Evolutionary conservation across 2,888 invertebrate species (phyloP).

Genomic region (Cheilosia urbana): DNA sequence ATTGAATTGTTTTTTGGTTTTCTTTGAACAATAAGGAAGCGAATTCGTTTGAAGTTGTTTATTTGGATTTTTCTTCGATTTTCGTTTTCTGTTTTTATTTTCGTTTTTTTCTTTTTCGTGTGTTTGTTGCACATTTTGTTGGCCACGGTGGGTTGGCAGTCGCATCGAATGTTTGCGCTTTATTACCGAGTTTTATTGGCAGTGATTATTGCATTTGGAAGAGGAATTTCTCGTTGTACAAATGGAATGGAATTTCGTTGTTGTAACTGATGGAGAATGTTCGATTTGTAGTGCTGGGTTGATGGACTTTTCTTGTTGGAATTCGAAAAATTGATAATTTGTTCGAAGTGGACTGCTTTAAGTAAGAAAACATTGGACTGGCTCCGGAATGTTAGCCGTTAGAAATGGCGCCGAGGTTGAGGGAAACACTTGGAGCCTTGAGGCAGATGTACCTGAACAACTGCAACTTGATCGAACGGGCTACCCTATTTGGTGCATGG

Average conservation of each 20-base stretch:
- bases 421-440: no score
- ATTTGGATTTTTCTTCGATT: slow-evolving; percentile 37
- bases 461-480: no score
- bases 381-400: no score
- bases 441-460: no score
- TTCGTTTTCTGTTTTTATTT: slow-evolving; percentile 31
- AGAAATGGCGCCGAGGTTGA: no score
- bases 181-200: slow-evolving; percentile 59
- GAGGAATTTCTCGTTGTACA: slow-evolving; percentile 39
- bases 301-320: slow-evolving; percentile 53
- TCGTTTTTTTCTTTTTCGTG: slow-evolving; percentile 32
- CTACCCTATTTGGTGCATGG: no score
- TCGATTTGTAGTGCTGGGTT: slow-evolving; percentile 14
- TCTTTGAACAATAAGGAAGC: slow-evolving; percentile 67
- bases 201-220: slow-evolving; percentile 64
- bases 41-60: slow-evolving; percentile 64
- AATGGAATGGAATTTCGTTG: slow-evolving; percentile 44
- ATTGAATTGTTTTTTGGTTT: slow-evolving; percentile 45
- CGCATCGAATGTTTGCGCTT: slow-evolving; percentile 49
- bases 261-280: not conserved
- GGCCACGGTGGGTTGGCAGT: slow-evolving; percentile 36
- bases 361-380: no score
- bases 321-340: slow-evolving; percentile 24
- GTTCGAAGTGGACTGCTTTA: no score
- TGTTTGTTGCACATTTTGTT: slow-evolving; percentile 61